A percentile compares a stretch with the other conserved stretches of the same genome.
Evolutionary conservation across 2,797 vertebrate genomes (phyloP).

Genomic region (Premnoplex brunnescens): DNA sequence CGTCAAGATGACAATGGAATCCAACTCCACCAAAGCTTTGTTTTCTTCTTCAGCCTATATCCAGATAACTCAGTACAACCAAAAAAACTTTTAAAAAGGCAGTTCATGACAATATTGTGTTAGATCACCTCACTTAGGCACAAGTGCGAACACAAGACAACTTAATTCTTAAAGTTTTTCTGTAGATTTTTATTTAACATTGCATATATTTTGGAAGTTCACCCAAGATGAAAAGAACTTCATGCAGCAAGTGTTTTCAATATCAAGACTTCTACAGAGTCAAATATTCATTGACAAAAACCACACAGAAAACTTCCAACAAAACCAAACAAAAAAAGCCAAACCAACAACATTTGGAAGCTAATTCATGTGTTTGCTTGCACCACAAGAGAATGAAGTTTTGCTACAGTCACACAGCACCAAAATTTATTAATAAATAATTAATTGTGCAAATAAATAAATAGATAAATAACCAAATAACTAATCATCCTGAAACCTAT

Average conservation of each 20-base stretch:
- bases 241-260: not conserved
- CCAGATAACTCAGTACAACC: not conserved
- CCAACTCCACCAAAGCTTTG: not conserved
- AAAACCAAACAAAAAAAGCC: not conserved
- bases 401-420: not conserved
- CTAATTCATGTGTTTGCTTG: not conserved
- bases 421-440: not conserved
- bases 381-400: not conserved
- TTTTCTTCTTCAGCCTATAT: not conserved
- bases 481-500: not conserved
- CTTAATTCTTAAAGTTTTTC: not conserved
- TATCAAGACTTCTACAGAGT: not conserved
- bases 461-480: not conserved
- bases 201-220: not conserved
- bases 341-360: not conserved
- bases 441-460: not conserved
- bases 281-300: not conserved
- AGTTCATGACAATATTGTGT: not conserved
- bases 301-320: rapidly evolving
- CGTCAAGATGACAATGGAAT: not conserved
- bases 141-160: not conserved
- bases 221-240: not conserved
- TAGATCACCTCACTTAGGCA: not conserved
- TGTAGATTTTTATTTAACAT: not conserved
- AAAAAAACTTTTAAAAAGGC: not conserved